These are phyloP conservation scores for Bugulina stolonifera DNA, from an alignment of 2,888 invertebrate genomes.

Conservation along the genomic window DNA sequence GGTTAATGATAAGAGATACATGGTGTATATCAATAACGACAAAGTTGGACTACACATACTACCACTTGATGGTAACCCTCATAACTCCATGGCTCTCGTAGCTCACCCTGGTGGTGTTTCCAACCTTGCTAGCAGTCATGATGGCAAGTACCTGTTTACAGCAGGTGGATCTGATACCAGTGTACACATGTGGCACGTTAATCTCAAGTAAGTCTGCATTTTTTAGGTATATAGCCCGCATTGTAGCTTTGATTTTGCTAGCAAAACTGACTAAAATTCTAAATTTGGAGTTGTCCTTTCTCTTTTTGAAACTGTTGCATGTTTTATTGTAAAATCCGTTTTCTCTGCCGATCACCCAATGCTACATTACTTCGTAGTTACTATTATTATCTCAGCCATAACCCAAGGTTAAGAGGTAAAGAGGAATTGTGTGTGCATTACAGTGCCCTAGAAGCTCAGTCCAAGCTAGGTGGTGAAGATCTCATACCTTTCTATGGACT, in stretches of 20 bases:
- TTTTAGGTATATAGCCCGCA: too few species aligned
- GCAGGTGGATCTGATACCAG: constrained; percentile 57
- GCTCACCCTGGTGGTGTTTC: constrained; percentile 64
- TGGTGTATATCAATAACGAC: constrained; percentile 63
- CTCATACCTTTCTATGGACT: constrained; percentile 65
- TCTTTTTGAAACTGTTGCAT: too few species aligned
- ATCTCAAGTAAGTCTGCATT: constrained; percentile 55
- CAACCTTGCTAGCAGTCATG: constrained; percentile 52
- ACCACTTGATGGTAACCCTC: constrained; percentile 71
- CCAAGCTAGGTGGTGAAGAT: constrained; percentile 49
- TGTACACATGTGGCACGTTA: constrained; percentile 60
- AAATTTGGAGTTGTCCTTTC: too few species aligned
- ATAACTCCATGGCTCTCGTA: constrained; percentile 56
- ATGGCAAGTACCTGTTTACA: constrained; percentile 59
- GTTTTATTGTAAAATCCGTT: too few species aligned
- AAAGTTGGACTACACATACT: constrained; percentile 65
- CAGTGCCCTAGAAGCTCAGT: constrained; percentile 52
- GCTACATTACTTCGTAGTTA: too few species aligned
- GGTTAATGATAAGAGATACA: constrained; percentile 52
- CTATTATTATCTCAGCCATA: too few species aligned
- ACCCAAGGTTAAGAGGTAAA: too few species aligned
- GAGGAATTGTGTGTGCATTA: too few species aligned
- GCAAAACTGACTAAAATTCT: too few species aligned
- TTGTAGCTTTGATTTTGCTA: too few species aligned
- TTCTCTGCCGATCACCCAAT: too few species aligned